Base-by-base conservation (phyloP, 1,140 invertebrate species). In the Leucophenga varia region DNA sequence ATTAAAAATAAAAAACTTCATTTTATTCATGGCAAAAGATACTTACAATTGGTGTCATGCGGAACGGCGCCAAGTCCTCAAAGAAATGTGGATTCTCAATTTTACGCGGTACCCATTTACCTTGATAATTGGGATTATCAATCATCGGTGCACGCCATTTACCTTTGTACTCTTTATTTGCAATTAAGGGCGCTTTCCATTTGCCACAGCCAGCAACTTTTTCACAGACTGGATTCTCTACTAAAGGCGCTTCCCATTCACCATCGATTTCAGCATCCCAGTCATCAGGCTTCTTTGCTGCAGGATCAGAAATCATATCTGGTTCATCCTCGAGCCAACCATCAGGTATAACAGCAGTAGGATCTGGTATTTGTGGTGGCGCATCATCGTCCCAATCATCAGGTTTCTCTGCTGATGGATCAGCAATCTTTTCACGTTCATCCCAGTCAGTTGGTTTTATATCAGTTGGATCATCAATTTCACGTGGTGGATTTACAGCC, bases 211-310 rank as follows among this genome's bases (percentile, higher is more conserved):
- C 96, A 3, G 87, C 80, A 8, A 84, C 89, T 52, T 85, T 80
- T 56, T 81, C 80, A 73, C 95, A 98, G n/a, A 81, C 82, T 0
- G 95, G 93, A 79, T 99, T 99, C 49, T 86, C 83, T 21, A 98
- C 86, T 41, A 95, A 79, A 1, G 95, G 91, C 13, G 97, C 86
- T 78, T 99, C 97, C 95, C 96, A 99, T 75, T 93, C 89, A 1
- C 97, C 97, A 79, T 99, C 97, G 87, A 98, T 98, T 55, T 97
- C 93, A 37, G 89, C 84, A 78, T 99, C 96, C 96, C 96, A 98
- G 75, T 98, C 95, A 1, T 83, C 82, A 0, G 95, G 96, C 78
- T 94, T 95, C 22, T 82, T 77, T 7, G 94, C 90, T 34, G 86
- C 83, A 0, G 91, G 86, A 79, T 98, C 95, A 9, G 93, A 85